phyloP scores from a whole-genome alignment of 2,888 invertebrate species.

The Arge pagana region DNA sequence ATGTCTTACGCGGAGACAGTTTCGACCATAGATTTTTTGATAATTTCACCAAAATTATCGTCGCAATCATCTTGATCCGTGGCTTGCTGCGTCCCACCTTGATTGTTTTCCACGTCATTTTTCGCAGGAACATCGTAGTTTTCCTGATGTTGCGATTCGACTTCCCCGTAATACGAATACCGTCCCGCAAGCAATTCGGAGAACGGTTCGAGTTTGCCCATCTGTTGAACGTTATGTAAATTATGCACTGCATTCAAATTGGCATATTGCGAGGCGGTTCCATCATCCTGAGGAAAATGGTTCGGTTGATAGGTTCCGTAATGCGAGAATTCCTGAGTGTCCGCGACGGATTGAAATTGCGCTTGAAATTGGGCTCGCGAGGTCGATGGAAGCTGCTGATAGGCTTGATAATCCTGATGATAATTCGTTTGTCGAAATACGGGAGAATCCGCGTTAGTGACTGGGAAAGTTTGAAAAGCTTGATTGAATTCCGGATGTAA shows the following conservation, averaged over 20 bases:
- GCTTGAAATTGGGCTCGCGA: constrained; percentile 45
- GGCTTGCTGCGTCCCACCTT: constrained; percentile 30
- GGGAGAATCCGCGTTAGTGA: constrained; percentile 31
- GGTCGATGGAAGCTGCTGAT: constrained; percentile 48
- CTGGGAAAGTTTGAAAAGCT: constrained; percentile 48
- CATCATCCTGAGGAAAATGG: constrained; percentile 57
- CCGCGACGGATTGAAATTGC: constrained; percentile 35
- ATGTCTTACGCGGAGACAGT: constrained; percentile 77
- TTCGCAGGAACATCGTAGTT: constrained; percentile 25
- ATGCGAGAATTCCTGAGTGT: constrained; percentile 24
- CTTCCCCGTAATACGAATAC: constrained; percentile 59
- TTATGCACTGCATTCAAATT: constrained; percentile 67
- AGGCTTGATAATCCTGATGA: constrained; percentile 38
- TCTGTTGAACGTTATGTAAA: constrained; percentile 45
- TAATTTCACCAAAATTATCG: constrained; percentile 89
- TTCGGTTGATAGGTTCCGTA: constrained; percentile 25
- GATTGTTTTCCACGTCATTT: constrained; percentile 31
- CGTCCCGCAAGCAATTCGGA: constrained; percentile 67
- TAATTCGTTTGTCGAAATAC: constrained; percentile 35
- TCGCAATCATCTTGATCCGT: constrained; percentile 59
- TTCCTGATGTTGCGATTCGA: constrained; percentile 41
- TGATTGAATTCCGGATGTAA: constrained; percentile 51
- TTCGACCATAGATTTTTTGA: constrained; percentile 91
- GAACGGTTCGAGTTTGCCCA: constrained; percentile 72
- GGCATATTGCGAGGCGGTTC: constrained; percentile 65